Evolutionary conservation across 2,888 invertebrate genomes (phyloP), one percentile per base, ranked within the genome.

Genomic region (Sthenelais limicola): DNA sequence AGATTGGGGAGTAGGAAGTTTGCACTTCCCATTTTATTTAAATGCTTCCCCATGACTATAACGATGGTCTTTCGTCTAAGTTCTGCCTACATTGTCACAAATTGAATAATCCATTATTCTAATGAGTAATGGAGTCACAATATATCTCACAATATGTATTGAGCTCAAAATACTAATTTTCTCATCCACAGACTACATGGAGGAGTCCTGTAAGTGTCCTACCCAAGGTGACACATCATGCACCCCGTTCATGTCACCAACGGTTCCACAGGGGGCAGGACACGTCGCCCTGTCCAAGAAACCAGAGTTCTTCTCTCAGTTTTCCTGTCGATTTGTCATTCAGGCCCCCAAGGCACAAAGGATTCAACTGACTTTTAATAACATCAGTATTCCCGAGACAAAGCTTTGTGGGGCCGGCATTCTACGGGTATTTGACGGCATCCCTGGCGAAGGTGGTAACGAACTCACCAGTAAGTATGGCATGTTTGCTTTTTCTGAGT

Each of bases 381-480:
- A 62, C 24, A 62, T 62, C 2, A 62, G 62, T 21, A 62, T 62
- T 5, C 62, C 62, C 1, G 62, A 38, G 24, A 62, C 62, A 3
- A 21, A 24, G 35, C 38, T 26, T 24, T 62, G 62, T n/a, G 18
- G 24, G 15, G 35, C 62, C 38, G 62, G 62, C 21, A 62, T 62
- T 35, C 43, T 62, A 62, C 62, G 62, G 24, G 62, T 62, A 2
- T 62, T 38, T 38, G 62, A 62, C 43, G 62, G 62, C 21, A 62
- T 62, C 35, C 62, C 62, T 3, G 62, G 62, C 1, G 43, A 62
- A 38, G 62, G 62, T 9, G 62, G 62, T 3, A 38, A 24, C 3
- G 38, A 62, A 62, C 62, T 62, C 24, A 62, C 62, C 15, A 35
- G 62, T 62, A 15, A 62, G 62, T 62, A 33, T n/a, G n/a, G n/a